These are phyloP conservation scores for Chorisops tibialis DNA, from an alignment of 2,888 invertebrate species.

Conservation along the genomic window DNA sequence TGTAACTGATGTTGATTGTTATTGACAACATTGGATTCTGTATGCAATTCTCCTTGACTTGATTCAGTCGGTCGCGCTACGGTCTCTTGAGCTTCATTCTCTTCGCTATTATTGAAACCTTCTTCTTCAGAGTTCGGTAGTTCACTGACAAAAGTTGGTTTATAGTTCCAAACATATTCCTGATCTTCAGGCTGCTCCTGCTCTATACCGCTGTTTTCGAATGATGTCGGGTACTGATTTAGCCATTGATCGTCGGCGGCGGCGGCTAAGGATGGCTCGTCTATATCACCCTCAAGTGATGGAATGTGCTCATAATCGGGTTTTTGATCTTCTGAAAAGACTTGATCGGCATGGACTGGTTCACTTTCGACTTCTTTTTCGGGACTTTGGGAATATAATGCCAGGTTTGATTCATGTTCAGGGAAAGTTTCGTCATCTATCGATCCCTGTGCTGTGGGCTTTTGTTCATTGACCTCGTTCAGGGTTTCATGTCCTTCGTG, in stretches of 20 bases:
- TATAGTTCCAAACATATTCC: slow-evolving; percentile 7
- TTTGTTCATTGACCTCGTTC: background rate
- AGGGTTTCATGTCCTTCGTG: background rate
- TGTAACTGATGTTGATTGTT: background rate
- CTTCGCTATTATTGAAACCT: no score
- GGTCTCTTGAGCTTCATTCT: background rate
- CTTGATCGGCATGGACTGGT: background rate
- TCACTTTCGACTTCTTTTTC: background rate
- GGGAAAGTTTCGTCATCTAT: background rate
- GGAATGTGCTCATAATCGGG: background rate
- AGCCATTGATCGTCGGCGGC: slow-evolving; percentile 3
- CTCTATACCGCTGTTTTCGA: background rate
- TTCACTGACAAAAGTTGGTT: no score
- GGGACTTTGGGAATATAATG: background rate
- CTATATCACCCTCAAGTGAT: background rate
- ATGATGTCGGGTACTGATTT: slow-evolving; percentile 5
- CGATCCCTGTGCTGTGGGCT: background rate
- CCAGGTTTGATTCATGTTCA: background rate
- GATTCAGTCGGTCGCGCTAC: background rate
- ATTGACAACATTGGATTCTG: background rate
- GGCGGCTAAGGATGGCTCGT: background rate
- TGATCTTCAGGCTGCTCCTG: slow-evolving; percentile 2
- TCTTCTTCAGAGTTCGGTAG: no score
- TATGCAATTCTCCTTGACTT: background rate
- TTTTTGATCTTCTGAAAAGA: background rate